Conservation (phyloP, 1,140 invertebrate species). For the Drepana arcuata region DNA sequence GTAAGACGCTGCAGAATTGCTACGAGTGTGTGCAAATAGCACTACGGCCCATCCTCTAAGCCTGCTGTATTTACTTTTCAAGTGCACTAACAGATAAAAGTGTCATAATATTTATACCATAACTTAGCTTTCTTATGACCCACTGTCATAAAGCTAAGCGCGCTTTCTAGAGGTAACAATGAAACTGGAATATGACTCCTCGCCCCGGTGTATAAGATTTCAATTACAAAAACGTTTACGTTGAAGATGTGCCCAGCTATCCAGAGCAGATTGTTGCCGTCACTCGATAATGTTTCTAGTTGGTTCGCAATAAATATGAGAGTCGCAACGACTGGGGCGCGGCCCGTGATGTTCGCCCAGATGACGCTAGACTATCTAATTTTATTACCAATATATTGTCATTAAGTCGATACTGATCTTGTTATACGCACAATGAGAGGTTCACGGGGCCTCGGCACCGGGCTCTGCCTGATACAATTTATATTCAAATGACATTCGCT, state of each 20-base stretch:
- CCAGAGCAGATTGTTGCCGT: conserved; percentile 40
- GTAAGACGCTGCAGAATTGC: conserved; percentile 19
- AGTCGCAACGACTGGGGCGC: conserved; percentile 33
- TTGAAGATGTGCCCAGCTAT: conserved; percentile 36
- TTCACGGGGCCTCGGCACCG: conserved; percentile 42
- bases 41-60: conserved; percentile 23
- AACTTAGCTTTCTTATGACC: conserved; percentile 62
- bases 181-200: conserved; percentile 33
- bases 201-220: conserved; percentile 36
- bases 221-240: conserved; percentile 30
- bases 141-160: conserved; percentile 51
- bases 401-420: conserved; percentile 71
- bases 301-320: conserved; percentile 63
- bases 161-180: conserved; percentile 35
- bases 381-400: conserved; percentile 72
- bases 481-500: conserved; percentile 68
- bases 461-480: conserved; percentile 53
- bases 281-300: conserved; percentile 67
- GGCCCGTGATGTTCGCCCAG: conserved; percentile 43
- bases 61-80: conserved; percentile 56
- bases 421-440: conserved; percentile 68
- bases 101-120: conserved; percentile 68
- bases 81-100: conserved; percentile 58
- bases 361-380: conserved; percentile 69
- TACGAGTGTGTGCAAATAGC: conserved; percentile 23